Evolutionary conservation across 37 sponge, comb jelly and placozoan species (phyloP).

Genomic region (Trichoplax adhaerens): DNA sequence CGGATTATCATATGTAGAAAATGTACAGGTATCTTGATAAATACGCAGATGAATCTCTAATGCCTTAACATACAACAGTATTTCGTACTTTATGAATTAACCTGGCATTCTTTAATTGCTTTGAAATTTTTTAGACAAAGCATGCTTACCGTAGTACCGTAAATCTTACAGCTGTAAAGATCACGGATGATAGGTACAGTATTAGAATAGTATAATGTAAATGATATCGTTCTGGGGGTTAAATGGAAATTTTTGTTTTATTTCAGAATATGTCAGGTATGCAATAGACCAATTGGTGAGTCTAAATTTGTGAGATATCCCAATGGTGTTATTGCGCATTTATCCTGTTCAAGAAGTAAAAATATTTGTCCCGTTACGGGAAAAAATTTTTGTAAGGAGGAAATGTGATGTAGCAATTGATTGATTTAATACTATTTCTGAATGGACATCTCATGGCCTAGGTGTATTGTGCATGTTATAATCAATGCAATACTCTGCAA

Average conservation of each 20-base stretch:
- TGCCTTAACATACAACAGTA: constrained; percentile 24
- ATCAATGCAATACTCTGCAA: no score
- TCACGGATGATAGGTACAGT: no score
- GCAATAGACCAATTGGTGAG: constrained; percentile 52
- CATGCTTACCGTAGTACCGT: no score
- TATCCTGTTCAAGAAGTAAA: constrained; percentile 58
- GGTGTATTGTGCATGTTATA: no score
- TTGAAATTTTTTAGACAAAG: no score
- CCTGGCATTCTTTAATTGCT: no score
- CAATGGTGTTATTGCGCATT: constrained; percentile 57
- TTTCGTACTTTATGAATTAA: no score
- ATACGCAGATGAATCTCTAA: background rate
- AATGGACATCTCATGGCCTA: no score
- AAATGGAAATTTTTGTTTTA: constrained; percentile 1
- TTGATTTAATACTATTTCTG: no score
- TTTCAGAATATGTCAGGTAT: constrained; percentile 57
- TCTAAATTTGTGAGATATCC: constrained; percentile 80
- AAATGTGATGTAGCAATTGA: no score
- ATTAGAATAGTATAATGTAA: no score
- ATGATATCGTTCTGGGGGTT: background rate
- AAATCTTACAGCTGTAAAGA: no score
- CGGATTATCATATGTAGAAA: constrained; percentile 42
- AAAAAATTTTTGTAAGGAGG: constrained; percentile 32
- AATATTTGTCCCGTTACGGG: constrained; percentile 78
- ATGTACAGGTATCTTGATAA: constrained; percentile 34